phyloP scores from a whole-genome alignment of 2,113 vertebrate genomes.

The Tupaia tana region DNA sequence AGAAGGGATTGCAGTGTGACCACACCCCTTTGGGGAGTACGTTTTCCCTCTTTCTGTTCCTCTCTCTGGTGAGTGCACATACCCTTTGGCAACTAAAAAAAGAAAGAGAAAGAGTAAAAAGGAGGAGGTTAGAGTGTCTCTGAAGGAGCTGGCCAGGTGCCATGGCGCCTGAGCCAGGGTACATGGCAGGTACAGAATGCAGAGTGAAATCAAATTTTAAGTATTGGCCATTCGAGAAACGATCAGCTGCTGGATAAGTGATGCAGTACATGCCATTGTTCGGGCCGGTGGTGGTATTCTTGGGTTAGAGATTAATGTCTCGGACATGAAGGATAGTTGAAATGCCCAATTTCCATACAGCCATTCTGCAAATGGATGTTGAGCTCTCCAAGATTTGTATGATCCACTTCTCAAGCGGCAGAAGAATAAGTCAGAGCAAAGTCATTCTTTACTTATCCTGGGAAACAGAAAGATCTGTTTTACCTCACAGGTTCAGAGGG shows the following conservation, averaged over 20 bases:
- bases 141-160: fast-evolving
- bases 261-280: fast-evolving
- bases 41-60: no score
- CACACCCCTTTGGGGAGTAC: no score
- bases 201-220: not conserved
- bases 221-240: not conserved
- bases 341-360: conserved; percentile 6
- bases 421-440: conserved; percentile 5
- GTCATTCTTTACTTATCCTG: conserved; percentile 31
- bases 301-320: conserved; percentile 34
- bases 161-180: fast-evolving
- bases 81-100: no score
- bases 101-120: not conserved
- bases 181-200: fast-evolving
- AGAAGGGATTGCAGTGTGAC: no score
- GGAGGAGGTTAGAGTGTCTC: not conserved
- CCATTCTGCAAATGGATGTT: conserved; percentile 52
- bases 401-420: not conserved
- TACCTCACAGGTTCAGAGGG: not conserved
- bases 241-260: no score
- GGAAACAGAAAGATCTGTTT: not conserved
- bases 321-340: not conserved
- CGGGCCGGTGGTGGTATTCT: not conserved
- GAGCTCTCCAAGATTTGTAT: not conserved
- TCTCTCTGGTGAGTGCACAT: no score